Percentiles rank a stretch among this genome's conserved stretches.
These are phyloP conservation scores for Hycleus cichorii DNA, from an alignment of 1,140 invertebrate genomes.

Conservation along the genomic window DNA sequence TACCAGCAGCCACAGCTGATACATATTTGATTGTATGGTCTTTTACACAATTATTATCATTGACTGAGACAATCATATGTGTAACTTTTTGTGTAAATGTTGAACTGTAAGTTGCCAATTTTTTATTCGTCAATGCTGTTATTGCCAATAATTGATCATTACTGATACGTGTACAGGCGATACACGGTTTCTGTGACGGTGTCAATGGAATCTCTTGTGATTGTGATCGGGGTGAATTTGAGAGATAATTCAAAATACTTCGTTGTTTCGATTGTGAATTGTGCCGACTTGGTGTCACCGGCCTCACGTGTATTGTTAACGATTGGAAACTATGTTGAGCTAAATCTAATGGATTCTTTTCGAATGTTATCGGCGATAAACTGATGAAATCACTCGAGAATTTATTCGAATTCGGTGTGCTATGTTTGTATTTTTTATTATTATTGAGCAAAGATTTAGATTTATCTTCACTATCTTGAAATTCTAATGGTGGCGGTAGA, in stretches of 20 bases:
- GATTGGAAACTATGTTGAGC: too few species aligned
- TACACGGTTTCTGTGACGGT: constrained; percentile 20
- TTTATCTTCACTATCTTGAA: constrained; percentile 12
- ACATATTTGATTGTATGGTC: constrained; percentile 39
- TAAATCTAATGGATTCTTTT: background rate
- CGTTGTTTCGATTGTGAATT: constrained; percentile 19
- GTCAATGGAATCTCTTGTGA: background rate
- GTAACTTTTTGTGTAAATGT: constrained; percentile 30
- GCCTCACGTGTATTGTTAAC: too few species aligned
- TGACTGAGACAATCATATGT: constrained; percentile 34
- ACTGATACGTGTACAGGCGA: constrained; percentile 29
- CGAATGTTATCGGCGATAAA: background rate
- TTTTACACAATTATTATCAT: constrained; percentile 28
- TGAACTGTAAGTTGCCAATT: constrained; percentile 25
- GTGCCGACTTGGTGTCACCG: background rate
- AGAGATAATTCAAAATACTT: constrained; percentile 33
- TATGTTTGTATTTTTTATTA: constrained; percentile 2
- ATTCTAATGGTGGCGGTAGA: constrained; percentile 16
- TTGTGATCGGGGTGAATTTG: background rate
- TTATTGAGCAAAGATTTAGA: too few species aligned
- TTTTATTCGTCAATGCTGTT: constrained; percentile 28
- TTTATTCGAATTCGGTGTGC: constrained; percentile 2
- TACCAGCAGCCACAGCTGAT: constrained; percentile 34
- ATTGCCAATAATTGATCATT: constrained; percentile 30
- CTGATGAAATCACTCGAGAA: background rate